Evolutionary conservation across 2,888 invertebrate genomes (phyloP).

Genomic region (Panopea generosa): DNA sequence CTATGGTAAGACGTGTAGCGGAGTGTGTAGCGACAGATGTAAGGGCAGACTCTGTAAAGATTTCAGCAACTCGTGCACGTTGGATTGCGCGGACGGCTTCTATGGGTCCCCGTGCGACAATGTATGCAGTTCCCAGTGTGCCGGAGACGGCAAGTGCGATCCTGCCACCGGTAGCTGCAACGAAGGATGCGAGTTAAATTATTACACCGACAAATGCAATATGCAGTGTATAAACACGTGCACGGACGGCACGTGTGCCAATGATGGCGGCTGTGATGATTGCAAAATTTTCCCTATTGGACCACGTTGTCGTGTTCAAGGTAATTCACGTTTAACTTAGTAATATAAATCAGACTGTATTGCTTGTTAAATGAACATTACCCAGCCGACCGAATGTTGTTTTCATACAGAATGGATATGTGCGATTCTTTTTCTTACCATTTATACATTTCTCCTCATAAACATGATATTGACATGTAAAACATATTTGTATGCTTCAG

Average conservation of each 20-base stretch:
- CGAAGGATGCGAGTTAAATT: slow-evolving; percentile 32
- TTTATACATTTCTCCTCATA: too few relatives aligned
- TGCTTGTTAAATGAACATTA: too few relatives aligned
- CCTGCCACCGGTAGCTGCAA: slow-evolving; percentile 26
- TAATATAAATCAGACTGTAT: too few relatives aligned
- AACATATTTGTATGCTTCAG: too few relatives aligned
- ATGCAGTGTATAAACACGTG: slow-evolving; percentile 44
- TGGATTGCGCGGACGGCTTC: slow-evolving; percentile 41
- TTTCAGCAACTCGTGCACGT: slow-evolving; percentile 28
- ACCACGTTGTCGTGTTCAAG: slow-evolving; percentile 46
- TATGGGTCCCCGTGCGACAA: slow-evolving; percentile 38
- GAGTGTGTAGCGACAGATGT: slow-evolving; percentile 44
- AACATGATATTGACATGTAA: too few relatives aligned
- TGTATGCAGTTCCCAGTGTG: slow-evolving; percentile 40
- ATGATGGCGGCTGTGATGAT: slow-evolving; percentile 38
- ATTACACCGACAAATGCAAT: slow-evolving; percentile 39
- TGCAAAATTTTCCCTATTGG: slow-evolving; percentile 35
- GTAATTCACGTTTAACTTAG: slow-evolving; percentile 8
- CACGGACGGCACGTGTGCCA: slow-evolving; percentile 38
- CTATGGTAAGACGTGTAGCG: slow-evolving; percentile 35
- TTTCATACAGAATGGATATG: too few relatives aligned
- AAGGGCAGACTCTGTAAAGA: slow-evolving; percentile 28
- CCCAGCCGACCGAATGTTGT: too few relatives aligned
- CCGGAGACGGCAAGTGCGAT: slow-evolving; percentile 18
- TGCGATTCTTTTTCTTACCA: too few relatives aligned